phyloP scores from a whole-genome alignment of 2,113 vertebrate genomes.

The Oncorhynchus gorbuscha region DNA sequence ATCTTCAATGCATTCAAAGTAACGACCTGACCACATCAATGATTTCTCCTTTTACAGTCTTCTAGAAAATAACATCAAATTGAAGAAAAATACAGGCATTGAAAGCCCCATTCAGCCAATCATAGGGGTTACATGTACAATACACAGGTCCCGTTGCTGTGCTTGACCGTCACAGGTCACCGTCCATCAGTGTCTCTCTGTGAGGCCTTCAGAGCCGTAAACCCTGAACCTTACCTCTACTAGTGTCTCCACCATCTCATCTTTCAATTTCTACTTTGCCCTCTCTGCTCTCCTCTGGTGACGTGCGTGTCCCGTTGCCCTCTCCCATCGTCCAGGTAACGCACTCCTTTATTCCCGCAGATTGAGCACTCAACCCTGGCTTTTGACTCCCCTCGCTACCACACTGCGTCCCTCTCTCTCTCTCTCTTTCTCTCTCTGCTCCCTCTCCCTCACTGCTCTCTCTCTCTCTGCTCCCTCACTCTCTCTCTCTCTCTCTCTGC shows the following conservation, averaged over 20 bases:
- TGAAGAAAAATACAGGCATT: constrained; percentile 17
- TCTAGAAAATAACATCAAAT: constrained; percentile 6
- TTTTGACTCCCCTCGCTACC: constrained; percentile 41
- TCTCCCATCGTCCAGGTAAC: constrained; percentile 47
- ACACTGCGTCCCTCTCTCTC: not conserved
- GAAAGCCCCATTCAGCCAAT: constrained; percentile 29
- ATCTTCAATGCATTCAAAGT: too few relatives aligned
- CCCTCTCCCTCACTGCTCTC: too few relatives aligned
- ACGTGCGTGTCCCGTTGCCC: constrained; percentile 55
- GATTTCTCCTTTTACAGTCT: too few relatives aligned
- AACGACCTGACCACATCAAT: too few relatives aligned
- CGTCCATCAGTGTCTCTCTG: constrained; percentile 27
- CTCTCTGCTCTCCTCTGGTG: constrained; percentile 50
- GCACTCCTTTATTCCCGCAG: constrained; percentile 55
- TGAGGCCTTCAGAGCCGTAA: constrained; percentile 18
- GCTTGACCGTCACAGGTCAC: constrained; percentile 52
- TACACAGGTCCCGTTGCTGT: constrained; percentile 36
- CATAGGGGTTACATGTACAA: constrained; percentile 37
- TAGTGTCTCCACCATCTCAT: constrained; percentile 53
- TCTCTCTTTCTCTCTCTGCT: not conserved
- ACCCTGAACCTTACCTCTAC: constrained; percentile 58
- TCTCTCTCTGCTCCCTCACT: too few relatives aligned
- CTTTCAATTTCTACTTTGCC: constrained; percentile 60
- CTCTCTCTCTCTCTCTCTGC: too few relatives aligned
- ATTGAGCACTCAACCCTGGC: constrained; percentile 58